Evolutionary conservation across 2,888 invertebrate genomes (phyloP).

Genomic region (Yponomeuta plumbellus): DNA sequence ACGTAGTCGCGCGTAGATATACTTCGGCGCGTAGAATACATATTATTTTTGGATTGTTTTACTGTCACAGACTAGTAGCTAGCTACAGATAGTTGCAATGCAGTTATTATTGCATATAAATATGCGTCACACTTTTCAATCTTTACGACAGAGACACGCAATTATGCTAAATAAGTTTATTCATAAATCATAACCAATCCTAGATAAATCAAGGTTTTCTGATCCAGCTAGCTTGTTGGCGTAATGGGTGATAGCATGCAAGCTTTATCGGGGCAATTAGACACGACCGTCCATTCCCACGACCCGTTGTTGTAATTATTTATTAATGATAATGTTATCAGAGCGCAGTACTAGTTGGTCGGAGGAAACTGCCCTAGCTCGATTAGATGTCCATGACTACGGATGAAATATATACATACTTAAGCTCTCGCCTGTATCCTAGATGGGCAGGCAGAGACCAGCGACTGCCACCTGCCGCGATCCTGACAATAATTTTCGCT

Average conservation of each 20-base stretch:
- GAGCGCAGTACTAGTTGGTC: neutral
- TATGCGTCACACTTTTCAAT: neutral
- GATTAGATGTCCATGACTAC: neutral
- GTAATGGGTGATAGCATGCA: neutral
- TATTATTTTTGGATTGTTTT: too few species aligned
- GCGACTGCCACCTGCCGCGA: too few species aligned
- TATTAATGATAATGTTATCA: constrained; percentile 7
- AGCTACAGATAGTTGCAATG: neutral
- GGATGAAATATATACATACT: neutral
- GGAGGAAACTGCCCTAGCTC: neutral
- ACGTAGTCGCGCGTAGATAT: too few species aligned
- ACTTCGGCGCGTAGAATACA: too few species aligned
- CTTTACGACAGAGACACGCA: neutral
- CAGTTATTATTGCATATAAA: neutral
- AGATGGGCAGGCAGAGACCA: too few species aligned
- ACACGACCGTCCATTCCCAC: constrained; percentile 8
- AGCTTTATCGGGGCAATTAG: constrained; percentile 3
- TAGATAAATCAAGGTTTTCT: neutral
- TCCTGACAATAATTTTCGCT: too few species aligned
- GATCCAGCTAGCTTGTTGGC: neutral
- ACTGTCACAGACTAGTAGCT: neutral
- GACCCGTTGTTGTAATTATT: constrained; percentile 6
- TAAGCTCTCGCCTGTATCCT: too few species aligned
- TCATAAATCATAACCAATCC: neutral
- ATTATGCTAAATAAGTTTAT: neutral